Evolutionary conservation across 2,113 vertebrate species (phyloP), one percentile per base, ranked within the genome.

Genomic region (Phyllostomus hastatus): DNA sequence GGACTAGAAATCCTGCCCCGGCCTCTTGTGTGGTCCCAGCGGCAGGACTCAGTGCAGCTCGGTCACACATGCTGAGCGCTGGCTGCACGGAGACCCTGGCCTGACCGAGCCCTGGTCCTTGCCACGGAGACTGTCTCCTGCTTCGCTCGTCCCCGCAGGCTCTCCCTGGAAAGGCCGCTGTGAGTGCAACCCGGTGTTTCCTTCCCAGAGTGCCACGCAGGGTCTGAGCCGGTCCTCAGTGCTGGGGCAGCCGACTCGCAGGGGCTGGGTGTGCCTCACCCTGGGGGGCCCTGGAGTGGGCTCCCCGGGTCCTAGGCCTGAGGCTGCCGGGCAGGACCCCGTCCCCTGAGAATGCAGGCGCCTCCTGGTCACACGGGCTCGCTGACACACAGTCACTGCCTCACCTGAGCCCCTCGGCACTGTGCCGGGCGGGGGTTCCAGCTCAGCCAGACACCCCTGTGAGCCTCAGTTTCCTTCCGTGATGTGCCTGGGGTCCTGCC

Each of bases 11-110:
- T 0, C 20, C 28, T 57, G 76, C 33, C 52, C 54, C 69, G 1
- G 54, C 54, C 35, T 81, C 35, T 14, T 0, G 46, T 46, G 48
- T 57, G 50, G 70, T 22, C 41, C 50, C 4, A 4, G 3, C 28
- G 9, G 2, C 78, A 38, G 50, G 86, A 2, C 14, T 69, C 46
- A 1, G 20, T 8, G 31, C 31, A 1, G n/a, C 38, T 43, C 59
- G 4, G 16, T 31, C 28, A 0, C 0, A 0, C 57, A 33, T 64
- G 3, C 22, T 1, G 31, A 52, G 16, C 0, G 0, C 73, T 81
- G 9, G 54, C 50, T 28, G 11, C n/a, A 16, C 1, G 0, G 15
- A 7, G 73, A n/a, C 52, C 35, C 80, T 26, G 24, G 20, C 7
- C 5, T 28, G 46, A 33, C 46, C 5, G 1, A 16, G 20, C 7